phyloP scores from a whole-genome alignment of 1,140 invertebrate genomes.

The Papilio polyxenes region DNA sequence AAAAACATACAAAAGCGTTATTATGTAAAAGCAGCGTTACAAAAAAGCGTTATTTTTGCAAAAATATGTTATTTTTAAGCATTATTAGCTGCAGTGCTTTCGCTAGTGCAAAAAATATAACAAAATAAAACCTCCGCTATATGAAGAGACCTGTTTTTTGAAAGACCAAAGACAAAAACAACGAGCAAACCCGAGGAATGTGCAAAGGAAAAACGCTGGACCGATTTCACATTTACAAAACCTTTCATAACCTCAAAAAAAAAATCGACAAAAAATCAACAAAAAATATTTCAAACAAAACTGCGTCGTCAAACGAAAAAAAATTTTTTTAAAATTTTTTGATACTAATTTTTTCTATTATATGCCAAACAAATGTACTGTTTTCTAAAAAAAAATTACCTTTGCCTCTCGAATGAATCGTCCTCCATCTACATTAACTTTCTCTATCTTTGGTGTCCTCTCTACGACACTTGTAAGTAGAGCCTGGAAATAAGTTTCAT shows the following conservation, averaged over 20 bases:
- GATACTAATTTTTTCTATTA: constrained; percentile 36
- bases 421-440: constrained; percentile 96
- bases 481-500: constrained; percentile 82
- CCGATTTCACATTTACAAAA: constrained; percentile 49
- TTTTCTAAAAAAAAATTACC: constrained; percentile 84
- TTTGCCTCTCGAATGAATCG: constrained; percentile 98
- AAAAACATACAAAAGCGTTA: constrained; percentile 24
- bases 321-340: not conserved
- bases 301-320: not conserved
- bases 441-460: constrained; percentile 95
- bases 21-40: constrained; percentile 38
- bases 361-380: constrained; percentile 45
- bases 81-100: too few relatives aligned
- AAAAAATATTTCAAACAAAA: constrained; percentile 15
- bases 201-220: constrained; percentile 62
- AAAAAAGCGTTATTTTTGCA: constrained; percentile 45
- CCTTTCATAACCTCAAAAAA: constrained; percentile 59
- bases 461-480: constrained; percentile 94
- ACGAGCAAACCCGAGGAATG: constrained; percentile 37
- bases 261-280: constrained; percentile 37
- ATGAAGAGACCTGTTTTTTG: constrained; percentile 38
- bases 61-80: not conserved
- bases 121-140: constrained; percentile 37
- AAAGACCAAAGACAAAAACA: constrained; percentile 41
- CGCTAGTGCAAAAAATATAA: constrained; percentile 10